phyloP scores from a whole-genome alignment of 1,140 invertebrate species.

The Drosophila tani region DNA sequence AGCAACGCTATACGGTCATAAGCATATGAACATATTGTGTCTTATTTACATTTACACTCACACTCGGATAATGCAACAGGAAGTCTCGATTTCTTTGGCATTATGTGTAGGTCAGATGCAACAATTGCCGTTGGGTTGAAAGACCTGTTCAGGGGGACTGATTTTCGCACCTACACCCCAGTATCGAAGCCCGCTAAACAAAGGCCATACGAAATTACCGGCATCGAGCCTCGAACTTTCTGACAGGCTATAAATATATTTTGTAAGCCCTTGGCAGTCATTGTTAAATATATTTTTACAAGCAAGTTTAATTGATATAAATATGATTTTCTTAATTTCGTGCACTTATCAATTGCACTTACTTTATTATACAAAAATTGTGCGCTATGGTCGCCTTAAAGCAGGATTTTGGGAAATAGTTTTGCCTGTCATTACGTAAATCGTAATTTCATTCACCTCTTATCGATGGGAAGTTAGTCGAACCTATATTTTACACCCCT shows the following conservation, averaged over 20 bases:
- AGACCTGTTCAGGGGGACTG: constrained; percentile 36
- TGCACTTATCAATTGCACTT: too few relatives aligned
- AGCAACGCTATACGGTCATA: neutral
- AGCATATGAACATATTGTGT: neutral
- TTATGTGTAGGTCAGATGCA: constrained; percentile 45
- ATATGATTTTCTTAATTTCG: neutral
- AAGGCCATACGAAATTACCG: neutral
- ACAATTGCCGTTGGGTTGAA: constrained; percentile 43
- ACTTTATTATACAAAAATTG: too few relatives aligned
- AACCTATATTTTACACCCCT: neutral
- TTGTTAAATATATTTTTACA: neutral
- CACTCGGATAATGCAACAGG: constrained; percentile 42
- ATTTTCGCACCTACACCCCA: neutral
- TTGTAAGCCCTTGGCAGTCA: neutral
- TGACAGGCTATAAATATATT: neutral
- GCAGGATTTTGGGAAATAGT: neutral
- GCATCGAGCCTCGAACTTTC: constrained; percentile 1
- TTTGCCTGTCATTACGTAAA: neutral
- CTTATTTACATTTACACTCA: constrained; percentile 33
- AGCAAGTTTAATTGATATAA: neutral
- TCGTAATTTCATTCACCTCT: neutral
- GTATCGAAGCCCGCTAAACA: constrained; percentile 6
- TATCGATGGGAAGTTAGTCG: neutral
- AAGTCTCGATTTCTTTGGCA: constrained; percentile 74
- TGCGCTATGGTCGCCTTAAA: too few relatives aligned